These are phyloP conservation scores for Drosophila eohydei DNA, from an alignment of 2,888 invertebrate genomes.

Conservation along the genomic window DNA sequence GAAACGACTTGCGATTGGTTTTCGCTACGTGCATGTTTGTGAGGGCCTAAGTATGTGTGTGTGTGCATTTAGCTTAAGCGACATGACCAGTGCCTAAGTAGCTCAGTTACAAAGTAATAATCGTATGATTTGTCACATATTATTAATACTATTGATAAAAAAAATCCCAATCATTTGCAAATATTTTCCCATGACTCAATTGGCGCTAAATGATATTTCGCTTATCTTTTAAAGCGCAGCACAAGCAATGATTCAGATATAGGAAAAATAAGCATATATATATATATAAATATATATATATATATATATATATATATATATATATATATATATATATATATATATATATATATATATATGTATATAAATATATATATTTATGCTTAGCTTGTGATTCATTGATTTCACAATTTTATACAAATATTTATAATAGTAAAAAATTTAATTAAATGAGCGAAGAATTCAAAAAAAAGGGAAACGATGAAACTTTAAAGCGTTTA, in stretches of 20 bases:
- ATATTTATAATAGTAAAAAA: neutral
- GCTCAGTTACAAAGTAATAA: conserved; percentile 19
- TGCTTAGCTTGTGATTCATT: conserved; percentile 19
- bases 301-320: conserved; percentile 1
- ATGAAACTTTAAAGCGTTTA: neutral
- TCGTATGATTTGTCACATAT: neutral
- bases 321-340: conserved; percentile 16
- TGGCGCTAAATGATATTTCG: neutral
- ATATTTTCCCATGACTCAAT: conserved; percentile 27
- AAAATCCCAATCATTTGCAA: neutral
- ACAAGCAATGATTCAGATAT: conserved; percentile 35
- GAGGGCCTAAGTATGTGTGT: neutral
- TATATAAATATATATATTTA: neutral
- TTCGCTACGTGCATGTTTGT: conserved; percentile 27
- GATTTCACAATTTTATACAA: conserved; percentile 5
- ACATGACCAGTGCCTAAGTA: conserved; percentile 38
- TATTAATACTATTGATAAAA: neutral
- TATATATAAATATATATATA: neutral
- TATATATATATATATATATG: neutral
- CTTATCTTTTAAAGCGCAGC: conserved; percentile 30
- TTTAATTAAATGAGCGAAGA: neutral
- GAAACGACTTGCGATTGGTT: conserved; percentile 67
- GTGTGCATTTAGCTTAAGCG: conserved; percentile 8
- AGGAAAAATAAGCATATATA: neutral
- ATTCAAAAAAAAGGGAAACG: too few relatives aligned